These are phyloP conservation scores for Drymodes brunneopygia DNA, from an alignment of 2,113 vertebrate genomes.

Conservation along the genomic window DNA sequence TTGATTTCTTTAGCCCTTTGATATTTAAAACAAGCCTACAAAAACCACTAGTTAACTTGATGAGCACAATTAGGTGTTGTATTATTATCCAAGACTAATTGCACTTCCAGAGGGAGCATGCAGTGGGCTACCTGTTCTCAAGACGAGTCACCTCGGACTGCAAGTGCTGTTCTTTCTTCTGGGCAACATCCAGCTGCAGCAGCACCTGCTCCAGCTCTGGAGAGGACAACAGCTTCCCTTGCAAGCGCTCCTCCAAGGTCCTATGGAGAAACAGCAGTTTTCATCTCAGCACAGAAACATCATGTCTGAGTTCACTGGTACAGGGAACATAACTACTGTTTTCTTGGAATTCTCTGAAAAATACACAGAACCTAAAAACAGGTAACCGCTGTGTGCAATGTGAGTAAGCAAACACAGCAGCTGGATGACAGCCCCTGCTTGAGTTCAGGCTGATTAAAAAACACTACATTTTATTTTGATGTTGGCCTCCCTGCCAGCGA, in stretches of 20 bases:
- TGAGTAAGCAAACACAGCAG: background rate
- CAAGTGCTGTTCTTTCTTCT: slow-evolving; percentile 76
- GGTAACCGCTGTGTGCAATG: background rate
- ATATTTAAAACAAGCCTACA: background rate
- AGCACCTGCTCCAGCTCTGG: slow-evolving; percentile 70
- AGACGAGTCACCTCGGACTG: slow-evolving; percentile 78
- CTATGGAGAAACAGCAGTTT: slow-evolving; percentile 47
- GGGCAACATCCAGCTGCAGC: slow-evolving; percentile 71
- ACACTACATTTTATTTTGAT: background rate
- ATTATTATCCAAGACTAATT: background rate
- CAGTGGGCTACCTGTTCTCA: slow-evolving; percentile 77
- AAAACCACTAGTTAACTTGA: background rate
- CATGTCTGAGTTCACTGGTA: background rate
- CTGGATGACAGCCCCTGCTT: background rate
- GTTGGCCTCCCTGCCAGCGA: background rate
- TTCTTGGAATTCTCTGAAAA: background rate
- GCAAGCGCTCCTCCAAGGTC: slow-evolving; percentile 75
- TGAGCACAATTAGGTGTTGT: background rate
- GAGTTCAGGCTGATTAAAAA: background rate
- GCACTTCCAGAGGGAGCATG: background rate
- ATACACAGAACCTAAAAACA: background rate
- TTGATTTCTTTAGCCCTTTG: background rate
- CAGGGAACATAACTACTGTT: background rate
- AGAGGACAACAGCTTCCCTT: slow-evolving; percentile 40
- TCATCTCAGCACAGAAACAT: background rate